phyloP scores from a whole-genome alignment of 2,113 vertebrate species.

The Oryzias celebensis region DNA sequence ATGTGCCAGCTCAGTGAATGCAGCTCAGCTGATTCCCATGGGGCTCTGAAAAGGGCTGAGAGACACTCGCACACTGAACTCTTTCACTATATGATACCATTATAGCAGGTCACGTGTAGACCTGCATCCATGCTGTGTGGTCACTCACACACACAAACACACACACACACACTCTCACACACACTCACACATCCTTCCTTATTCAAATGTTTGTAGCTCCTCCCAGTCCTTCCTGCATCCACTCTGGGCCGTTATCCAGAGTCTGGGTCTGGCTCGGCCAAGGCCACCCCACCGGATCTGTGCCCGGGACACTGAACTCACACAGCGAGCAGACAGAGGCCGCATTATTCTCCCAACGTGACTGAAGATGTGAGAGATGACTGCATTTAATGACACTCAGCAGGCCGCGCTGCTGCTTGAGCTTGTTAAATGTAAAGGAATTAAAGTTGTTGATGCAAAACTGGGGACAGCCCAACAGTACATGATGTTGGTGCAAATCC shows the following conservation, averaged over 20 bases:
- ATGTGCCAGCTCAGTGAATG: slow-evolving; percentile 67
- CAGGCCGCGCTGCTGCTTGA: slow-evolving; percentile 9
- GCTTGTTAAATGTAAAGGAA: slow-evolving; percentile 5
- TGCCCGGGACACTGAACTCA: slow-evolving; percentile 61
- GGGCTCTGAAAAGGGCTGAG: slow-evolving; percentile 55
- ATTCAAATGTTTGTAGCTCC: slow-evolving; percentile 45
- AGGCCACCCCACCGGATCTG: slow-evolving; percentile 64
- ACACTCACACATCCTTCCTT: slow-evolving; percentile 38
- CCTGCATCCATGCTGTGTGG: slow-evolving; percentile 29
- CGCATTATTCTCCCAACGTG: slow-evolving; percentile 60
- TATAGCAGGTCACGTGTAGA: slow-evolving; percentile 51
- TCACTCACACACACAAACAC: slow-evolving; percentile 19
- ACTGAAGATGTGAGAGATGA: slow-evolving; percentile 56
- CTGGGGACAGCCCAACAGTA: background rate
- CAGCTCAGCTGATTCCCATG: slow-evolving; percentile 74
- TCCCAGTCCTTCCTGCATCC: slow-evolving; percentile 47
- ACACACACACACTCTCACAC: slow-evolving; percentile 16
- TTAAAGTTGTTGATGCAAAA: slow-evolving; percentile 1
- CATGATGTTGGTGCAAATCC: too few species aligned
- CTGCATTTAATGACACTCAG: slow-evolving; percentile 33
- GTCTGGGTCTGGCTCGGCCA: slow-evolving; percentile 32
- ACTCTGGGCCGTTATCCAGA: slow-evolving; percentile 51
- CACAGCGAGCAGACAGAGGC: slow-evolving; percentile 56
- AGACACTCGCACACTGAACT: slow-evolving; percentile 35
- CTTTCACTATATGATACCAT: slow-evolving; percentile 58